Percentiles rank a stretch among this genome's conserved stretches.
phyloP scores from a whole-genome alignment of 2,797 vertebrate genomes.

The Lepilemur ruficaudatus region DNA sequence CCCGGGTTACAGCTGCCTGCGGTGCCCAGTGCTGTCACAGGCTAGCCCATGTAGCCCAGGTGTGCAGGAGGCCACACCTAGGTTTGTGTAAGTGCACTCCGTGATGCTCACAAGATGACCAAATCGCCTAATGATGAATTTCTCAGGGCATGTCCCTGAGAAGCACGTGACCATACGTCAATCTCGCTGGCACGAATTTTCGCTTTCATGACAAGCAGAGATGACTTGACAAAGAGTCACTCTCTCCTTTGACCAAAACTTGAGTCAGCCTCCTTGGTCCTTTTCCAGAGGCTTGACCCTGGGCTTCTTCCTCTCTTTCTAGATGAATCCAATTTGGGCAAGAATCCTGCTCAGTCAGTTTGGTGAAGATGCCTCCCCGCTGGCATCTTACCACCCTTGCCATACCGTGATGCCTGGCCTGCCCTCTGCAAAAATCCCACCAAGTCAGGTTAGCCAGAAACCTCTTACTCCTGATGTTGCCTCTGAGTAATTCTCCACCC shows the following conservation, averaged over 20 bases:
- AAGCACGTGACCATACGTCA: neutral
- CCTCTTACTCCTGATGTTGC: neutral
- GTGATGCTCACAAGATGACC: no score
- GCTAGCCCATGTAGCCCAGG: neutral
- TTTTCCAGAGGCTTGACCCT: neutral
- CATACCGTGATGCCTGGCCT: neutral
- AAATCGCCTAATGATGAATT: neutral
- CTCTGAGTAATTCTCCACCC: fast-evolving
- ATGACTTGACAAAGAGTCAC: neutral
- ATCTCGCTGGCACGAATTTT: neutral
- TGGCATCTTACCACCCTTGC: neutral
- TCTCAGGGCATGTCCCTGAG: neutral
- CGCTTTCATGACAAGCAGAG: neutral
- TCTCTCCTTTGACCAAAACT: neutral
- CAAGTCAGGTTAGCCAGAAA: neutral
- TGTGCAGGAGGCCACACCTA: neutral
- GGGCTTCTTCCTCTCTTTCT: neutral
- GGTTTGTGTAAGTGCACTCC: neutral
- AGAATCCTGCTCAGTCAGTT: neutral
- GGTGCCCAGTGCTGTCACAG: neutral
- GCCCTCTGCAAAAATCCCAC: neutral
- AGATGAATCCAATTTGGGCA: neutral
- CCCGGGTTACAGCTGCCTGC: fast-evolving
- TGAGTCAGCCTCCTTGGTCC: neutral
- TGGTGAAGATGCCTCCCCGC: no score